Evolutionary conservation across 2,113 vertebrate species (phyloP).

Genomic region (Larimichthys crocea): DNA sequence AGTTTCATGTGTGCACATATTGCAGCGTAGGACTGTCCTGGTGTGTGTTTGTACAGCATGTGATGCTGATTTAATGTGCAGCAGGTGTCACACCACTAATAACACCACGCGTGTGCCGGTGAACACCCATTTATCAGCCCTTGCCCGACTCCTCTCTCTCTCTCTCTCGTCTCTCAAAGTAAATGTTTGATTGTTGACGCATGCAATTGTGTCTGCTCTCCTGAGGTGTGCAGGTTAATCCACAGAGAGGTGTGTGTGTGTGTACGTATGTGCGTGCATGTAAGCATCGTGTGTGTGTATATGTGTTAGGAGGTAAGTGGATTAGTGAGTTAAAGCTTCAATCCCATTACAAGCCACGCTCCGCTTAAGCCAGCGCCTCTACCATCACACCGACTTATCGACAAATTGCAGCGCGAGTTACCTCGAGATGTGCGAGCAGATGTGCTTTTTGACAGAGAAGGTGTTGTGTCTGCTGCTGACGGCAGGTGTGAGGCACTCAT

Average conservation of each 20-base stretch:
- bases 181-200: constrained; percentile 70
- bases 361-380: constrained; percentile 49
- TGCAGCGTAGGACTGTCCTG: neutral
- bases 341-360: constrained; percentile 73
- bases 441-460: constrained; percentile 40
- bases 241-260: constrained; percentile 22
- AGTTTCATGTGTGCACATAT: constrained; percentile 8
- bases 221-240: constrained; percentile 71
- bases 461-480: constrained; percentile 27
- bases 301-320: constrained; percentile 73
- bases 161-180: constrained; percentile 25
- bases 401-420: constrained; percentile 31
- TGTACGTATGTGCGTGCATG: constrained; percentile 49
- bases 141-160: neutral
- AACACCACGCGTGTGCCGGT: constrained; percentile 14
- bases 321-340: constrained; percentile 76
- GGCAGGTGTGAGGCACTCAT: constrained; percentile 46
- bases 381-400: constrained; percentile 27
- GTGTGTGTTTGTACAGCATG: constrained; percentile 16
- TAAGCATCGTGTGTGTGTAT: constrained; percentile 53
- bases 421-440: constrained; percentile 28
- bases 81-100: constrained; percentile 56
- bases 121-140: constrained; percentile 15
- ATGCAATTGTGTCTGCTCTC: constrained; percentile 59
- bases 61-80: constrained; percentile 9